Percentiles rank a stretch among this genome's conserved stretches.
These are phyloP conservation scores for Limnephilus marmoratus DNA, from an alignment of 2,888 invertebrate species.

Conservation along the genomic window DNA sequence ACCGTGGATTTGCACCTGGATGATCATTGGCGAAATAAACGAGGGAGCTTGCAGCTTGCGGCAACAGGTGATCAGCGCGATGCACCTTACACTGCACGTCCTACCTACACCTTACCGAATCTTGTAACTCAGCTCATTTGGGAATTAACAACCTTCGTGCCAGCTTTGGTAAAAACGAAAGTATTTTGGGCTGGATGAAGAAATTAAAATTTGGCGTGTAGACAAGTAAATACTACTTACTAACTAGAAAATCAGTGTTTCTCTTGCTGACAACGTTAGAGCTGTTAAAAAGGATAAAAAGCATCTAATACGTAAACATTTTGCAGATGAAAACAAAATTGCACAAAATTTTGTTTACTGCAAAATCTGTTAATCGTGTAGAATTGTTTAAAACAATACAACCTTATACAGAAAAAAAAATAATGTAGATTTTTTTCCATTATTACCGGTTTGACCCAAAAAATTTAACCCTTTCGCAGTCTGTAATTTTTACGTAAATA, in stretches of 20 bases:
- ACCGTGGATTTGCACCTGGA: slow-evolving; percentile 51
- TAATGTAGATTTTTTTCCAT: too few relatives aligned
- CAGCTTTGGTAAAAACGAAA: neutral
- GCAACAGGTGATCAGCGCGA: slow-evolving; percentile 38
- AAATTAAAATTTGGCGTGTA: neutral
- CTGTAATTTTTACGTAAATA: too few relatives aligned
- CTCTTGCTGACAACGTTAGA: neutral
- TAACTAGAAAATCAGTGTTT: neutral
- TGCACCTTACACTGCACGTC: neutral
- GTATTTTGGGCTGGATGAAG: neutral
- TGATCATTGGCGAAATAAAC: slow-evolving; percentile 41
- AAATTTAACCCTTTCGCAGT: too few relatives aligned
- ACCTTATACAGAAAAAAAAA: too few relatives aligned
- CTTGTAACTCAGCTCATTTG: neutral
- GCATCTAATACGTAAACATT: neutral
- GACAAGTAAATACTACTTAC: neutral
- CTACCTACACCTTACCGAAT: slow-evolving; percentile 11
- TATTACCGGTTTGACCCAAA: too few relatives aligned
- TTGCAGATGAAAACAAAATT: too few relatives aligned
- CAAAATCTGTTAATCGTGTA: too few relatives aligned
- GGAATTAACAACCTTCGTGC: neutral
- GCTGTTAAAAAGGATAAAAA: neutral
- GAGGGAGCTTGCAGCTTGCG: slow-evolving; percentile 52
- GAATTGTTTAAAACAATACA: too few relatives aligned
- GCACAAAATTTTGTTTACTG: too few relatives aligned